Evolutionary conservation across 2,888 invertebrate genomes (phyloP).

Genomic region (Calliphora vomitoria): DNA sequence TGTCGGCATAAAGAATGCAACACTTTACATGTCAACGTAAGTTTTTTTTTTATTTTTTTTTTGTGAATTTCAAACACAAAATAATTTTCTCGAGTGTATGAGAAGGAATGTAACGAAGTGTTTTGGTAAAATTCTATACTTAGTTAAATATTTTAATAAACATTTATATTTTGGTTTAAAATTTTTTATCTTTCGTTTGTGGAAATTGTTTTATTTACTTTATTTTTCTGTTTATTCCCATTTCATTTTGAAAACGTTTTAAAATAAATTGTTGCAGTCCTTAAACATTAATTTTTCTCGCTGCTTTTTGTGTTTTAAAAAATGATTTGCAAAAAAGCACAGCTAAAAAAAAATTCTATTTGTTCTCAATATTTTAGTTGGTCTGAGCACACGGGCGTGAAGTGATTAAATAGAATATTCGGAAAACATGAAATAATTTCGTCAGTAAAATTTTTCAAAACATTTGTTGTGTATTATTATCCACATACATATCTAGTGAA

Average conservation of each 20-base stretch:
- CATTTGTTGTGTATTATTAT: neutral
- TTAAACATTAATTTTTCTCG: constrained; percentile 19
- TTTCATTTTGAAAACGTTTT: neutral
- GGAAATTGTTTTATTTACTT: too few relatives aligned
- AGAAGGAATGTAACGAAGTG: neutral
- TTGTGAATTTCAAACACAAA: neutral
- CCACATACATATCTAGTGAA: neutral
- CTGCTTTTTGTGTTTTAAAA: constrained; percentile 38
- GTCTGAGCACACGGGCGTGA: constrained; percentile 60
- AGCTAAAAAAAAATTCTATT: constrained; percentile 56
- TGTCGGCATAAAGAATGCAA: constrained; percentile 10
- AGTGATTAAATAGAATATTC: constrained; percentile 60
- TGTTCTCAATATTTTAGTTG: constrained; percentile 67
- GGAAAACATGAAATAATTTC: constrained; percentile 50
- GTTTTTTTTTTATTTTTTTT: neutral
- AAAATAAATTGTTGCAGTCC: constrained; percentile 16
- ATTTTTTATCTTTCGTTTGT: neutral
- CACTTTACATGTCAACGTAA: neutral
- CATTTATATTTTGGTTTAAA: too few relatives aligned
- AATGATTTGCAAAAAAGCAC: constrained; percentile 50
- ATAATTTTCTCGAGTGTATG: neutral
- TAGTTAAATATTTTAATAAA: too few relatives aligned
- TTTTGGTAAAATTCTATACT: too few relatives aligned
- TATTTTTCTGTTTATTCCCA: neutral
- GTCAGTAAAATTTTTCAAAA: constrained; percentile 6